phyloP scores from a whole-genome alignment of 2,888 invertebrate genomes.

The Macrophya alboannulata region DNA sequence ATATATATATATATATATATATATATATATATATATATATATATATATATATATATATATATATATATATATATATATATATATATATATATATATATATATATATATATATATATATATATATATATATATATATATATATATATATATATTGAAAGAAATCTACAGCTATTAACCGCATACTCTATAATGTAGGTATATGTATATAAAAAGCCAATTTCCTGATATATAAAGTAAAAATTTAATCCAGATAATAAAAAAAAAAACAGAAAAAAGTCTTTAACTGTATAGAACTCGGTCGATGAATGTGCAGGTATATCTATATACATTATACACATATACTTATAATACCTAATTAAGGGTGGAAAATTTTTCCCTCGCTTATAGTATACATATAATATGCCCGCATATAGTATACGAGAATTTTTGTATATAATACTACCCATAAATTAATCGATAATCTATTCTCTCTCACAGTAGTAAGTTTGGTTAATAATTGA shows the following conservation, averaged over 20 bases:
- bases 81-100: too few species aligned
- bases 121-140: too few species aligned
- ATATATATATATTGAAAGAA: not conserved
- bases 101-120: too few species aligned
- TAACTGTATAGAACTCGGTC: not conserved
- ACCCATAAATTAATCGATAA: not conserved
- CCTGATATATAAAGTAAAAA: not conserved
- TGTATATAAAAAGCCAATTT: not conserved
- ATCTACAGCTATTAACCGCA: not conserved
- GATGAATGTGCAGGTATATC: not conserved
- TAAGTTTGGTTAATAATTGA: too few species aligned
- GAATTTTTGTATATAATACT: not conserved
- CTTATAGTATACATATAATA: not conserved
- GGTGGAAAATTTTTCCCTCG: conserved; percentile 17
- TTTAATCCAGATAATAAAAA: too few species aligned
- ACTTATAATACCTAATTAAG: not conserved
- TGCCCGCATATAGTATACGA: too few species aligned
- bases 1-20: too few species aligned
- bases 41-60: too few species aligned
- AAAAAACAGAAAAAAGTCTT: not conserved
- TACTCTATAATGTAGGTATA: not conserved
- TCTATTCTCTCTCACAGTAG: not conserved
- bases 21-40: too few species aligned
- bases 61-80: too few species aligned
- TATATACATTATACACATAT: not conserved